phyloP scores from a whole-genome alignment of 2,888 invertebrate genomes.

The Macaria notata region DNA sequence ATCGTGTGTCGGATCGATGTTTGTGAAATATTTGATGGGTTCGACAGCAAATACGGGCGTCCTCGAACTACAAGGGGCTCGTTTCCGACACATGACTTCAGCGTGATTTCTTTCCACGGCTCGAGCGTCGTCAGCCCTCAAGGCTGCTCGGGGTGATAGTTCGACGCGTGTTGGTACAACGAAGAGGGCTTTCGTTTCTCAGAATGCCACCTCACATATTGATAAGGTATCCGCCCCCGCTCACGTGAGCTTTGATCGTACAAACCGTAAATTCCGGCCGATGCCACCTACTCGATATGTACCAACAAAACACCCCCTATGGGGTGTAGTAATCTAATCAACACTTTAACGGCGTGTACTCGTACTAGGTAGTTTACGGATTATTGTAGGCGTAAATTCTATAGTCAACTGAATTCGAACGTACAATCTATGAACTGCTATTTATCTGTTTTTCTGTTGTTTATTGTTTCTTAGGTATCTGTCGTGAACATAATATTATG shows the following conservation, averaged over 20 bases:
- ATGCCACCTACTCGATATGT: too few species aligned
- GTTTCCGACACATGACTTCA: slow-evolving; percentile 34
- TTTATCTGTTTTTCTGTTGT: too few species aligned
- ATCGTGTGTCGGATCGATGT: slow-evolving; percentile 38
- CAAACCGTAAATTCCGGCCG: slow-evolving; percentile 1
- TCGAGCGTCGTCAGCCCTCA: neutral
- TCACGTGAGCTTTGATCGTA: slow-evolving; percentile 14
- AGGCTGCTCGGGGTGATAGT: neutral
- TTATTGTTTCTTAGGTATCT: too few species aligned
- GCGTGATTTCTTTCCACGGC: slow-evolving; percentile 39
- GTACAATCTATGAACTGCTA: too few species aligned
- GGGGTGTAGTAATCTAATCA: too few species aligned
- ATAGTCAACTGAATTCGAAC: too few species aligned
- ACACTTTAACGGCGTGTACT: too few species aligned
- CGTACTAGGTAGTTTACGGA: too few species aligned
- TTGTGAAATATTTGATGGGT: slow-evolving; percentile 48
- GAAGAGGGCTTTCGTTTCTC: slow-evolving; percentile 18
- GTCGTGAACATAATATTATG: too few species aligned
- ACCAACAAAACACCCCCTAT: too few species aligned
- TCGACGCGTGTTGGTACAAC: slow-evolving; percentile 12
- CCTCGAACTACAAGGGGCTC: slow-evolving; percentile 39
- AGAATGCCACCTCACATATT: slow-evolving; percentile 20
- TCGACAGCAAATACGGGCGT: slow-evolving; percentile 32
- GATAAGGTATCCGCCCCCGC: slow-evolving; percentile 16
- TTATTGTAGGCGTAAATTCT: too few species aligned